Conservation (phyloP, 2,797 vertebrate genomes). For the Morus bassanus region DNA sequence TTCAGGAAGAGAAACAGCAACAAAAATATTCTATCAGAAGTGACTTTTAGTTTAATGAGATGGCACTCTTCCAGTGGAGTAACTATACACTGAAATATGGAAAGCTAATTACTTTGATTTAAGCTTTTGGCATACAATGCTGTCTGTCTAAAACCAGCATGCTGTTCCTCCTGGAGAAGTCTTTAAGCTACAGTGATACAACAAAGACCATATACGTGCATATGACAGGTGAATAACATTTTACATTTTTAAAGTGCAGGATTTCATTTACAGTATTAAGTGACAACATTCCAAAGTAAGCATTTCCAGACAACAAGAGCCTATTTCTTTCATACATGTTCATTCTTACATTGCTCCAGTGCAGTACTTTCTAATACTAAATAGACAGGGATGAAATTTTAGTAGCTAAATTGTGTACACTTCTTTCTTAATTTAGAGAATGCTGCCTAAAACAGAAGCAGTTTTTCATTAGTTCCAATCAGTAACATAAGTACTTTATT, state of each 20-base stretch:
- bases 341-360: neutral
- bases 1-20: neutral
- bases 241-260: slow-evolving; percentile 21
- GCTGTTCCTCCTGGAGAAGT: neutral
- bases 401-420: neutral
- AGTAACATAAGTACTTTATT: neutral
- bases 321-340: neutral
- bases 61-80: neutral
- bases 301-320: neutral
- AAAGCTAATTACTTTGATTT: neutral
- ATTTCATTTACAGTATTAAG: neutral
- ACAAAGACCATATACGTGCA: neutral
- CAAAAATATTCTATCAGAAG: neutral
- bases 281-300: neutral
- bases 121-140: neutral
- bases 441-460: neutral
- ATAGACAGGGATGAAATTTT: neutral
- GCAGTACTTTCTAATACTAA: neutral
- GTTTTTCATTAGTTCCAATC: neutral
- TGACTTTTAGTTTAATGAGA: neutral
- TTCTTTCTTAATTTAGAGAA: neutral
- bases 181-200: neutral
- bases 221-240: neutral
- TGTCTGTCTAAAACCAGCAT: neutral
- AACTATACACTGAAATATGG: neutral